These are phyloP conservation scores for Tenthredo amoena DNA, from an alignment of 2,888 invertebrate genomes.

Conservation along the genomic window DNA sequence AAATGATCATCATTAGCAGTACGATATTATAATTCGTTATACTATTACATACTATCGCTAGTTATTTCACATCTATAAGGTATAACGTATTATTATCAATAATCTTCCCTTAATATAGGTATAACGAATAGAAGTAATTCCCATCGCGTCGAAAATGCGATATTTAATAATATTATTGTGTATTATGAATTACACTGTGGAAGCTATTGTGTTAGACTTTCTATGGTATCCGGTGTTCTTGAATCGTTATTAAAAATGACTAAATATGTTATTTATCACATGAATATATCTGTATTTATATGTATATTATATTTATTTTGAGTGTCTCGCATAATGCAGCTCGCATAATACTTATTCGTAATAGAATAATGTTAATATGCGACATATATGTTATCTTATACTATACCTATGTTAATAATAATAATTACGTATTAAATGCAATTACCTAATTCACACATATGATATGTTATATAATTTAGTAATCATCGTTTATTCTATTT, in stretches of 20 bases:
- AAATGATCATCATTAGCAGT: no score
- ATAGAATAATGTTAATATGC: conserved; percentile 40
- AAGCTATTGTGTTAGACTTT: no score
- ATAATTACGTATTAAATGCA: conserved; percentile 26
- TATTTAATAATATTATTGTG: not conserved
- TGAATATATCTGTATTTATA: not conserved
- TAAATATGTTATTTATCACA: not conserved
- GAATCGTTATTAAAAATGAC: not conserved
- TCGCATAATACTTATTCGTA: conserved; percentile 16
- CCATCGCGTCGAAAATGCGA: not conserved
- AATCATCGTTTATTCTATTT: not conserved
- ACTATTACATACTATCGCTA: no score
- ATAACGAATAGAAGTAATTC: not conserved
- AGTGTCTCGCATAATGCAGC: not conserved
- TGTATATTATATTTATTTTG: conserved; percentile 19
- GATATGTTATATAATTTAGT: not conserved
- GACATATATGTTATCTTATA: not conserved
- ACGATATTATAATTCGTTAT: no score
- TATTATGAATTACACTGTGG: not conserved
- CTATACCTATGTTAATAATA: conserved; percentile 6
- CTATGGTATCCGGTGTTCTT: not conserved
- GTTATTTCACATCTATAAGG: no score
- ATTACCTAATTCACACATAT: conserved; percentile 1
- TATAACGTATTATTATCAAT: no score
- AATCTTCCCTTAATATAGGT: no score